Evolutionary conservation across 1,140 invertebrate species (phyloP), one percentile per base, ranked within the genome.

Genomic region (Lucilia sericata): DNA sequence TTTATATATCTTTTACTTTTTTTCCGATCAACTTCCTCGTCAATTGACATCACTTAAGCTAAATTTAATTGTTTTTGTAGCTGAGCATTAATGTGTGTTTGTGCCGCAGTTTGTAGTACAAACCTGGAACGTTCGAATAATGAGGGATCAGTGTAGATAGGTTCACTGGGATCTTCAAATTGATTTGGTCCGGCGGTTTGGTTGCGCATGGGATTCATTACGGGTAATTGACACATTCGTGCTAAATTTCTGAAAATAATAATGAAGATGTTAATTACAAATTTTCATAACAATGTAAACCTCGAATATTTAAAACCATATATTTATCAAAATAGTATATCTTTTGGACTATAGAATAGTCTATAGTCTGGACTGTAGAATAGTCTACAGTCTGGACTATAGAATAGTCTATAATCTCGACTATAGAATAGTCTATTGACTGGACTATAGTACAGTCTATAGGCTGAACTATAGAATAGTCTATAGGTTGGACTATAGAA

Each of bases 141-240:
- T 2, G 96, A 97, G 0, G 96, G 97, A 91, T 98, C 96, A 0
- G 96, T 98, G 90, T 98, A 98, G 85, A 98, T 98, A 2, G 97
- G 97, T 90, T 98, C 97, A 87, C 96, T 97, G 12, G 96, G 96
- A 91, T 98, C 96, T 86, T 96, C 94, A 86, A 95, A 96, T 30
- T 91, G 88, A 82, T 89, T 88, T 78, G 70, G 86, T 75, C 55
- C 84, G 49, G 86, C 86, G 51, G 75, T 84, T 75, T 84, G 84
- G 75, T 85, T 89, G 82, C 90, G 88, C 82, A 91, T 89, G 81
- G 90, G 90, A 87, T 91, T 91, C 85, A 91, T 91, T 19, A 91
- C 90, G 34, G 90, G 90, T 84, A 91, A 85, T 85, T 91, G 90
- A 87, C 90, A 91, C 88, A 91, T 91, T 84, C 90, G 88, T 49